phyloP scores from a whole-genome alignment of 35 echinoderm and acorn worm species.

The Diadema setosum region DNA sequence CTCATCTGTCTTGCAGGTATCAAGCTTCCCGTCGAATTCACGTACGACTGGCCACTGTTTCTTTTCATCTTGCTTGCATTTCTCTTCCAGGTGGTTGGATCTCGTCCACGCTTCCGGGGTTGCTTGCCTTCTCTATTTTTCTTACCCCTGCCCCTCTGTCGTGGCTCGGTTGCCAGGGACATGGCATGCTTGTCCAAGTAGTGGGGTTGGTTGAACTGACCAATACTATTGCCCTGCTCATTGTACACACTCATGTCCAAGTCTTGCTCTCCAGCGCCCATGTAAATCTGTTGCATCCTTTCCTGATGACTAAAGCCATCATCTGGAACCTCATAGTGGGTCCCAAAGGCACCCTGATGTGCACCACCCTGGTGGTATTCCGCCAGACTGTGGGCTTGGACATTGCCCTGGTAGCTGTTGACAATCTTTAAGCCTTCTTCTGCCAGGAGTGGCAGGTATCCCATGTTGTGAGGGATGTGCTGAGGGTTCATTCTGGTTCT shows the following conservation, averaged over 20 bases:
- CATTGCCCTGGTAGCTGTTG: background rate
- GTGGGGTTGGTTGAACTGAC: background rate
- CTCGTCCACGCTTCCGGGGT: background rate
- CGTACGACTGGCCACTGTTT: background rate
- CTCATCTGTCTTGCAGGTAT: background rate
- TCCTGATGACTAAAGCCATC: background rate
- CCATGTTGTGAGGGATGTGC: slow-evolving; percentile 1
- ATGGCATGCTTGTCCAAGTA: background rate
- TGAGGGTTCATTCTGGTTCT: slow-evolving; percentile 2
- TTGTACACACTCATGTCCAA: background rate
- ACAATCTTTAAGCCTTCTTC: background rate
- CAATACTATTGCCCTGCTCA: background rate
- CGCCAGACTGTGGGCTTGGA: background rate
- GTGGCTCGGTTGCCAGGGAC: background rate
- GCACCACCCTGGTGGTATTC: no score
- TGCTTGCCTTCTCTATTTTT: background rate
- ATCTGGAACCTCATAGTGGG: background rate
- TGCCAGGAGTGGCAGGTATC: background rate
- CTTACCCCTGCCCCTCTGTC: background rate
- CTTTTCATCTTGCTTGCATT: background rate
- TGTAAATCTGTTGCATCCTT: background rate
- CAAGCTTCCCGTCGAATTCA: background rate
- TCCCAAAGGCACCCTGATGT: background rate
- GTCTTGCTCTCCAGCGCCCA: background rate
- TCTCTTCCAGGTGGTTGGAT: background rate